These are phyloP conservation scores for Seriola dumerili DNA, from an alignment of 2,113 vertebrate genomes.

Conservation along the genomic window DNA sequence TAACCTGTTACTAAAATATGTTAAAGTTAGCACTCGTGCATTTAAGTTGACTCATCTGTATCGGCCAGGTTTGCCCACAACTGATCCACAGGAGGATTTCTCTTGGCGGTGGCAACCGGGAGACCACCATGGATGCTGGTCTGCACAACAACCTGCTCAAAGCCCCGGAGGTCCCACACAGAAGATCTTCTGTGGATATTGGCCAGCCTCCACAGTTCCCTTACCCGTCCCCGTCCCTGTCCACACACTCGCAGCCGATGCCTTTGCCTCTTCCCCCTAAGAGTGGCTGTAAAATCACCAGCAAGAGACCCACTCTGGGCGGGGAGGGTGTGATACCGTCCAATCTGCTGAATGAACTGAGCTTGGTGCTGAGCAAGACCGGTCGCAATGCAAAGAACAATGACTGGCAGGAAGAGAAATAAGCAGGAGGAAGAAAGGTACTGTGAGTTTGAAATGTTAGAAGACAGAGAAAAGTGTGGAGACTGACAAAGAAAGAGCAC, in stretches of 20 bases:
- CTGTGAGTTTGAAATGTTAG: neutral
- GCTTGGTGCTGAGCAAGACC: conserved; percentile 87
- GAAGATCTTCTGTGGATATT: conserved; percentile 20
- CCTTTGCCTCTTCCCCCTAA: conserved; percentile 3
- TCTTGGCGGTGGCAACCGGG: conserved; percentile 11
- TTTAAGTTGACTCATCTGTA: conserved; percentile 14
- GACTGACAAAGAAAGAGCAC: conserved; percentile 1
- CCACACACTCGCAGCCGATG: conserved; percentile 17
- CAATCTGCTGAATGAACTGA: conserved; percentile 91
- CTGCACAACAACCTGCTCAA: conserved; percentile 49
- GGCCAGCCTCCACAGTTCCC: neutral
- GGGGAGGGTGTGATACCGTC: conserved; percentile 81
- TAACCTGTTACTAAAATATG: neutral
- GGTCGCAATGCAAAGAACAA: conserved; percentile 72
- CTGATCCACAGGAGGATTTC: conserved; percentile 32
- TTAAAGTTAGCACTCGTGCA: neutral
- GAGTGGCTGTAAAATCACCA: neutral
- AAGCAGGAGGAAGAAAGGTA: neutral
- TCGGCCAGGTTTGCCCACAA: conserved; percentile 43
- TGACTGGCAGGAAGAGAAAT: conserved; percentile 50
- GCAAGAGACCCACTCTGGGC: conserved; percentile 46
- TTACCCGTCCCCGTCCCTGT: conserved; percentile 16
- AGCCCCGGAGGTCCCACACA: neutral
- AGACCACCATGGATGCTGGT: conserved; percentile 32
- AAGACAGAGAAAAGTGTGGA: neutral